Conservation (phyloP, 2,888 invertebrate genomes). For the Platycheirus rosarum region DNA sequence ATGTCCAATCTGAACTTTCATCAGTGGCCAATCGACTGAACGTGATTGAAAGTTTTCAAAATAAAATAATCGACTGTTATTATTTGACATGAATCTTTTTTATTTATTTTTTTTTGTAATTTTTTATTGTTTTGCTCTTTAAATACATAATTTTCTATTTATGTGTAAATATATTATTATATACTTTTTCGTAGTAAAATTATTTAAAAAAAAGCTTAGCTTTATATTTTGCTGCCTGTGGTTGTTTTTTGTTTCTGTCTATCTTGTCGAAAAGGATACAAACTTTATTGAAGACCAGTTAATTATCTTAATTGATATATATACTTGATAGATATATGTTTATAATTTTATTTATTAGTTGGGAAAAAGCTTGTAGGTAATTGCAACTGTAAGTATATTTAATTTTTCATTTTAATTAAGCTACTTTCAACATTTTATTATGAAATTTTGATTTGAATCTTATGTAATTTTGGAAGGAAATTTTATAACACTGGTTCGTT, state of each 20-base stretch:
- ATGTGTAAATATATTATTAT: constrained; percentile 71
- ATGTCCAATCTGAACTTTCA: too few relatives aligned
- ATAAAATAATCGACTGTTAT: constrained; percentile 10
- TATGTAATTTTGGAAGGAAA: constrained; percentile 46
- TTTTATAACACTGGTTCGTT: constrained; percentile 64
- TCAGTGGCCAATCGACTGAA: too few relatives aligned
- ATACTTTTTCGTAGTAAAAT: constrained; percentile 60
- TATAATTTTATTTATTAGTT: constrained; percentile 16
- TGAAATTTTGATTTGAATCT: not conserved
- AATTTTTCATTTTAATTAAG: constrained; percentile 27
- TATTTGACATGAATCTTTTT: constrained; percentile 69
- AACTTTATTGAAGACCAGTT: constrained; percentile 37
- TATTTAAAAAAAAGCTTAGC: constrained; percentile 63
- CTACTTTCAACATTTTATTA: constrained; percentile 57
- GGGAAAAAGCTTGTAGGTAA: constrained; percentile 43
- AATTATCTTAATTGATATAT: constrained; percentile 10
- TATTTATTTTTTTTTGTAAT: constrained; percentile 34
- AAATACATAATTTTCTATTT: constrained; percentile 71
- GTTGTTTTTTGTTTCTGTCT: constrained; percentile 18
- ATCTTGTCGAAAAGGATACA: constrained; percentile 36
- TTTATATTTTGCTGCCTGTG: constrained; percentile 61
- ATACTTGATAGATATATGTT: constrained; percentile 29
- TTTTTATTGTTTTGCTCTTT: constrained; percentile 68
- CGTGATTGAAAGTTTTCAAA: not conserved
- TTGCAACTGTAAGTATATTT: constrained; percentile 28